Evolutionary conservation across 2,888 invertebrate species (phyloP).

Genomic region (Trisateles emortualis): DNA sequence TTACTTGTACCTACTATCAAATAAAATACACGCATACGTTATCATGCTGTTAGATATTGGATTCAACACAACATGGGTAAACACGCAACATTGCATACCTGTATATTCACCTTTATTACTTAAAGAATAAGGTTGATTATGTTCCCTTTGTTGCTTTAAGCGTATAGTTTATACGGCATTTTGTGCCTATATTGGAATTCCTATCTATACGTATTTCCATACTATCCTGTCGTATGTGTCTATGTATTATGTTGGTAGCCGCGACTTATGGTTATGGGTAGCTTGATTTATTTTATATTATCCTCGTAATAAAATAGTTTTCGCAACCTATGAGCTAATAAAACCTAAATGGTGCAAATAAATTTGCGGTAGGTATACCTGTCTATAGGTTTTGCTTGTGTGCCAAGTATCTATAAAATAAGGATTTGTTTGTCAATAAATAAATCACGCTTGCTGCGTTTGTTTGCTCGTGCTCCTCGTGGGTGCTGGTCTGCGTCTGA

Average conservation of each 20-base stretch:
- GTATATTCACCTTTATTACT: conserved; percentile 12
- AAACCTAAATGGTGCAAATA: background rate
- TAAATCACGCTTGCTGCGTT: too few species aligned
- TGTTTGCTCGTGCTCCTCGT: too few species aligned
- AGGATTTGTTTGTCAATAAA: too few species aligned
- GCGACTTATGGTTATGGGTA: conserved; percentile 6
- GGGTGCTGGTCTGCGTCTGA: too few species aligned
- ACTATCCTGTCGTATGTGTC: background rate
- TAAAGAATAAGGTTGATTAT: background rate
- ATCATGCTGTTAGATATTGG: conserved; percentile 36
- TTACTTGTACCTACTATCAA: background rate
- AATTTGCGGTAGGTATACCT: background rate
- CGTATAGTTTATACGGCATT: conserved; percentile 47
- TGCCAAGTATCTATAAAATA: too few species aligned
- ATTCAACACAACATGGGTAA: conserved; percentile 31
- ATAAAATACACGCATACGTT: conserved; percentile 6
- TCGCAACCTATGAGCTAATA: too few species aligned
- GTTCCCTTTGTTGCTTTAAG: background rate
- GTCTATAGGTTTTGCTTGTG: too few species aligned
- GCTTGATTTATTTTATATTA: background rate
- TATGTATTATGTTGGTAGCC: conserved; percentile 5
- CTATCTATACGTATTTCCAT: conserved; percentile 35
- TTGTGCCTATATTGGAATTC: conserved; percentile 60
- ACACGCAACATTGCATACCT: conserved; percentile 32
- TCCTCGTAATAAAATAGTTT: background rate